Evolutionary conservation across 1,140 invertebrate species (phyloP).

Genomic region (Camponotus floridanus): DNA sequence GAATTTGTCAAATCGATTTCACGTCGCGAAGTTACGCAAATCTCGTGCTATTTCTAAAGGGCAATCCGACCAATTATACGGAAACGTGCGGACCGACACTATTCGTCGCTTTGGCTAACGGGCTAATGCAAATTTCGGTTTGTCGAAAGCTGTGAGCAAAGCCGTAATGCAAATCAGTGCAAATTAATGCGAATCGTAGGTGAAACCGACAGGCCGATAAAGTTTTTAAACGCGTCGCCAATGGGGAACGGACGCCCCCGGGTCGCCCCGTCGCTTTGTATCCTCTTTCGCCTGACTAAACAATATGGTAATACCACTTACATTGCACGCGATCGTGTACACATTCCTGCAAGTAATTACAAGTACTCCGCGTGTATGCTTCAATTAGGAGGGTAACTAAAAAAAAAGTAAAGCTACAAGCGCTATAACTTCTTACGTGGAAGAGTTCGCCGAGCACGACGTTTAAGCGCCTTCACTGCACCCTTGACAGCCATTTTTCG

Average conservation of each 20-base stretch:
- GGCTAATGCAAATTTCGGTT: conserved; percentile 63
- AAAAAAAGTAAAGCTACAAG: background rate
- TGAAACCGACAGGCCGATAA: conserved; percentile 63
- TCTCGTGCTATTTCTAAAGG: conserved; percentile 55
- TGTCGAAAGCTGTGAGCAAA: conserved; percentile 62
- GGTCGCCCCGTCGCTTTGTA: conserved; percentile 21
- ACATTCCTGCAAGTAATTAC: conserved; percentile 38
- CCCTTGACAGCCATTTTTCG: conserved; percentile 57
- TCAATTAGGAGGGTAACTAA: conserved; percentile 21
- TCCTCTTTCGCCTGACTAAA: conserved; percentile 48
- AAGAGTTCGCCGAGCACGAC: conserved; percentile 37
- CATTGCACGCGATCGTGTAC: conserved; percentile 25
- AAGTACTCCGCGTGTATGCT: conserved; percentile 18
- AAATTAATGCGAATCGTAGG: conserved; percentile 63
- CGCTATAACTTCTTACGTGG: conserved; percentile 15
- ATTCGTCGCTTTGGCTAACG: conserved; percentile 38
- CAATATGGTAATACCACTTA: conserved; percentile 54
- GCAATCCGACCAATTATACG: conserved; percentile 56
- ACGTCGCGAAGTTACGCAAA: conserved; percentile 34
- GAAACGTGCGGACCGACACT: conserved; percentile 41
- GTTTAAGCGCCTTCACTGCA: conserved; percentile 36
- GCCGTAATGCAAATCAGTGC: conserved; percentile 62
- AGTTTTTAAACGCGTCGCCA: conserved; percentile 51
- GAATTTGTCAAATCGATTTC: conserved; percentile 56
- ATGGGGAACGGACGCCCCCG: background rate